Evolutionary conservation across 2,113 vertebrate species (phyloP), one percentile per base, ranked within the genome.

Genomic region (Limanda limanda): DNA sequence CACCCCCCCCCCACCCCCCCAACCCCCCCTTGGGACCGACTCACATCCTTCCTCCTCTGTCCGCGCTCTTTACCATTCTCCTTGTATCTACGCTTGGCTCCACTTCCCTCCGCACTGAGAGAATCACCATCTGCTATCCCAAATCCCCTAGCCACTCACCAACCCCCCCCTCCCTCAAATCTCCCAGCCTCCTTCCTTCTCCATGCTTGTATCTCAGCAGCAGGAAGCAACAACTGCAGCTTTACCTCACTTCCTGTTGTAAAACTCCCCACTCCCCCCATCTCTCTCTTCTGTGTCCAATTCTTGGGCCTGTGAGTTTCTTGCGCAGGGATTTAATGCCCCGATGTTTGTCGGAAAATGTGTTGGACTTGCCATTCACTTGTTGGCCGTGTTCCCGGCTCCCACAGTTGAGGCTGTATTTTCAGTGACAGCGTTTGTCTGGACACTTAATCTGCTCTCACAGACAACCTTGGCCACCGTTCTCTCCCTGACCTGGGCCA

Each of bases 31-130:
- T 4, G 83, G 84, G 82, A 84, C 76, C 45, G 0, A 52, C 84
- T 87, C 69, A 86, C 85, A 92, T 93, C 92, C 90, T 92, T 91
- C 87, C 90, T 89, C 59, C 70, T 87, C 86, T 64, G 62, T 85
- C 74, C 74, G 15, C 40, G 5, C 74, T 83, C 85, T 83, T 83
- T 84, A 40, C 88, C 84, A 81, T 87, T 89, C 86, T 81, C 75
- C 81, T 83, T 60, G 42, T 86, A 86, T 89, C 81, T 86, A 75
- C 15, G 20, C 84, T 78, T 73, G 40, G 63, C 78, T 86, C 74
- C 67, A 81, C 87, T 90, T 87, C 78, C 83, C 80, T 90, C 69
- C 81, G 74, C 76, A 57, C 23, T 74, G 58, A 89, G 66, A 87
- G 78, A 78, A 85, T 71, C 81, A 66, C 90, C 89, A 91, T 92